These are phyloP conservation scores for Lates calcarifer DNA, from an alignment of 2,113 vertebrate species.

Conservation along the genomic window DNA sequence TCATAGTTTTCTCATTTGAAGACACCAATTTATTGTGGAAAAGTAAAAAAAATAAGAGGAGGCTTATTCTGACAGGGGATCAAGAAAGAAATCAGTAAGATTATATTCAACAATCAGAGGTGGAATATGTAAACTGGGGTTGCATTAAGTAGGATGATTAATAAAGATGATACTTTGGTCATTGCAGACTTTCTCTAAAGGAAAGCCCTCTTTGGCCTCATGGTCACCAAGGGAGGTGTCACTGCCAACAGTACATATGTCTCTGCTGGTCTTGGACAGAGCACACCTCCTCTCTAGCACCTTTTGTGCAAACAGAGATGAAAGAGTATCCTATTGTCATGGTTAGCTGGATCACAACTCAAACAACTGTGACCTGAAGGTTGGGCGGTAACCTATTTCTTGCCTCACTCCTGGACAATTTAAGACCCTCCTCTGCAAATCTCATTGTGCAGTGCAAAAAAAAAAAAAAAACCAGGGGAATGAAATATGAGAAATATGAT, in stretches of 20 bases:
- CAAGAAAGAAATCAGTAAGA: background rate
- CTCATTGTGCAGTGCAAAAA: conserved; percentile 24
- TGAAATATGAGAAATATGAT: conserved; percentile 49
- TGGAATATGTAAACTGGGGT: background rate
- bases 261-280: conserved; percentile 21
- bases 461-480: conserved; percentile 29
- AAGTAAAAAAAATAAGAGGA: background rate
- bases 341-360: conserved; percentile 53
- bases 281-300: conserved; percentile 4
- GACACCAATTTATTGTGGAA: background rate
- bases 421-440: conserved; percentile 54
- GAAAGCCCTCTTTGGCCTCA: background rate
- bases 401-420: conserved; percentile 48
- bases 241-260: conserved; percentile 22
- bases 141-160: background rate
- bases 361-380: conserved; percentile 62
- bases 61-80: background rate
- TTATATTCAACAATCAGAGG: background rate
- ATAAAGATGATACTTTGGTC: background rate
- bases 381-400: conserved; percentile 55
- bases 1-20: background rate
- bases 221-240: conserved; percentile 13
- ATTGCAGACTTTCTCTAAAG: background rate
- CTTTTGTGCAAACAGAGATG: conserved; percentile 48
- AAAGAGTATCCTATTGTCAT: conserved; percentile 55